phyloP scores from a whole-genome alignment of 2,888 invertebrate genomes.

The Patella depressa region DNA sequence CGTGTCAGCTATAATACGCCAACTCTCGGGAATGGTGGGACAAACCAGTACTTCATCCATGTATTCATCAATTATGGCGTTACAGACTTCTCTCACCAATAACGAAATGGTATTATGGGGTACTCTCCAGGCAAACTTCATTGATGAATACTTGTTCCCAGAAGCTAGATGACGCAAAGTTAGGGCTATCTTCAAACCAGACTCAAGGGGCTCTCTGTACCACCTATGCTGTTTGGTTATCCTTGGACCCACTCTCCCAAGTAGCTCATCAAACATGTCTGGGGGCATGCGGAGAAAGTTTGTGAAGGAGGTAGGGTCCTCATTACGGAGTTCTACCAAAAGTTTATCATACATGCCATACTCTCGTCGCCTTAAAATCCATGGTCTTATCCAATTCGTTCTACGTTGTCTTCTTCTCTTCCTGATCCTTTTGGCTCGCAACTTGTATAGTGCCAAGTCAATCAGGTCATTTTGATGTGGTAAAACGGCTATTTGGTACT shows the following conservation, averaged over 20 bases:
- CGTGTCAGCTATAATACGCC: no score
- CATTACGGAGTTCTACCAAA: slow-evolving; percentile 40
- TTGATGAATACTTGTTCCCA: neutral
- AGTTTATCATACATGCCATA: slow-evolving; percentile 37
- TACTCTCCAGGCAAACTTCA: slow-evolving; percentile 40
- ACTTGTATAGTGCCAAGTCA: no score
- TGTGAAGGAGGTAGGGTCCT: slow-evolving; percentile 37
- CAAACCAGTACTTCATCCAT: neutral
- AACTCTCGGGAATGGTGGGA: no score
- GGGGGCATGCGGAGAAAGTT: slow-evolving; percentile 46
- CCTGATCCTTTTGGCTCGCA: no score
- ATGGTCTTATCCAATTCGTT: slow-evolving; percentile 35
- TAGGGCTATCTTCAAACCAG: no score
- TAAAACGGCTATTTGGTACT: no score
- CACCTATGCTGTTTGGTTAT: neutral
- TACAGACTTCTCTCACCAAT: neutral
- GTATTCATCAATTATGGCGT: no score
- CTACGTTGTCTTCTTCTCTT: neutral
- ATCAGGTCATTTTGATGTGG: no score
- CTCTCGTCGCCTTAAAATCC: slow-evolving; percentile 33
- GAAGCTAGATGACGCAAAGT: neutral
- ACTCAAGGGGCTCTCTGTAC: neutral
- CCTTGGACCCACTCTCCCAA: no score
- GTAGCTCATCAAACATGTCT: slow-evolving; percentile 38
- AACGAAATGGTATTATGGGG: slow-evolving; percentile 39